These are phyloP conservation scores for Scarus forsteni DNA, from an alignment of 2,797 vertebrate species.

Conservation along the genomic window DNA sequence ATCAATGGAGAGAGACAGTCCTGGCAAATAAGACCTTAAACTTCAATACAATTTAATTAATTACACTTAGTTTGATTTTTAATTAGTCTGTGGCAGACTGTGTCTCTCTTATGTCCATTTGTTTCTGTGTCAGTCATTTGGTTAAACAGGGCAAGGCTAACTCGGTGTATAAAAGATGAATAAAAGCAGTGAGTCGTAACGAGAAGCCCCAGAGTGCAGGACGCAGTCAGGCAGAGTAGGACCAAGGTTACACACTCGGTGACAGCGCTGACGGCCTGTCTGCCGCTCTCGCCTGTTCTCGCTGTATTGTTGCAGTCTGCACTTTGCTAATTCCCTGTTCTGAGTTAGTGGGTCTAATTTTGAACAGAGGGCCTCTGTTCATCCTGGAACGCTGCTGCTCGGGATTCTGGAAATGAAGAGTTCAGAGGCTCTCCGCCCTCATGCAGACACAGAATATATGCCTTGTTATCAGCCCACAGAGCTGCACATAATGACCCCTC, in stretches of 20 bases:
- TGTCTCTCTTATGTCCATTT: constrained; percentile 24
- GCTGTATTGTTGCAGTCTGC: constrained; percentile 57
- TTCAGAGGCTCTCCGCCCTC: constrained; percentile 76
- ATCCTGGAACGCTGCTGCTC: constrained; percentile 72
- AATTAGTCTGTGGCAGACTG: neutral
- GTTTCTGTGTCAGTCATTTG: constrained; percentile 28
- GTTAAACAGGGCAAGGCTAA: constrained; percentile 30
- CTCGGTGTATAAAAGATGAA: constrained; percentile 39
- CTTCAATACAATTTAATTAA: neutral
- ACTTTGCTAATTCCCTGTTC: constrained; percentile 67
- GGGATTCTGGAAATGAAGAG: constrained; percentile 78
- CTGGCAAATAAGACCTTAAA: neutral
- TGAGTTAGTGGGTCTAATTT: constrained; percentile 73
- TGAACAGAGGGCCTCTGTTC: constrained; percentile 80
- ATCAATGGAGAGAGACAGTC: neutral
- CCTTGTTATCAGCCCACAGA: constrained; percentile 81
- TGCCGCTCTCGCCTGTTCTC: constrained; percentile 17
- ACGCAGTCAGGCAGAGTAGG: constrained; percentile 46
- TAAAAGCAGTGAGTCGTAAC: constrained; percentile 31
- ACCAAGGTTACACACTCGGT: constrained; percentile 51
- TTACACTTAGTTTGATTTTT: neutral
- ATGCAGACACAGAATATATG: constrained; percentile 76
- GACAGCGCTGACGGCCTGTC: constrained; percentile 42
- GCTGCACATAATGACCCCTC: constrained; percentile 73
- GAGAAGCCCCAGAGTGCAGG: constrained; percentile 28